Conservation (phyloP, 2,888 invertebrate species). For the Ormyrus nitidulus region DNA sequence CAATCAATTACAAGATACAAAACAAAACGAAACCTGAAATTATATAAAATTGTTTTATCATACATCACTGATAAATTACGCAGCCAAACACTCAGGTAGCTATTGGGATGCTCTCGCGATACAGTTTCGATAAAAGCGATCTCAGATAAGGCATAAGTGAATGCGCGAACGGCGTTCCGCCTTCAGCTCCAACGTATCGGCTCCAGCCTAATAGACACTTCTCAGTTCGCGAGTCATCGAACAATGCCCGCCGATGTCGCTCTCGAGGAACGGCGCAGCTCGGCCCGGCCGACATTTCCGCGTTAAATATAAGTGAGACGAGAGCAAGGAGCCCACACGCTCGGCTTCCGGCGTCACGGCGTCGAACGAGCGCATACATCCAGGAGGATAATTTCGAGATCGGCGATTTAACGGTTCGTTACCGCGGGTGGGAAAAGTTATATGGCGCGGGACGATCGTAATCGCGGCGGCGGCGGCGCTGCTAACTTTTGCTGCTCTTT, state of each 20-base stretch:
- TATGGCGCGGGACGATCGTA: not conserved
- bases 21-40: no score
- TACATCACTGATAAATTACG: no score
- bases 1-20: no score
- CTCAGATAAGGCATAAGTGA: no score
- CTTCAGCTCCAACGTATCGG: no score
- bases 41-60: no score
- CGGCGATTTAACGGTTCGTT: slow-evolving; percentile 32
- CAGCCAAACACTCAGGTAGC: no score
- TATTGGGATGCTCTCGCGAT: no score
- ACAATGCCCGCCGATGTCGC: slow-evolving; percentile 19
- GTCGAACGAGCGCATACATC: not conserved
- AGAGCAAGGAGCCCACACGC: slow-evolving; percentile 15
- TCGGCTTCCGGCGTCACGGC: not conserved
- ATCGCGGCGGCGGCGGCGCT: no score
- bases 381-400: slow-evolving; percentile 19
- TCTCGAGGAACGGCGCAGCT: slow-evolving; percentile 24
- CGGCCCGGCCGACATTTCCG: not conserved
- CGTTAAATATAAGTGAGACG: slow-evolving; percentile 19
- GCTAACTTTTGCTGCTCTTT: no score
- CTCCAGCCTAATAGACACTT: slow-evolving; percentile 18
- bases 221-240: slow-evolving; percentile 16
- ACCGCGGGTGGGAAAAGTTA: not conserved
- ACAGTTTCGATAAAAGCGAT: no score
- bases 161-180: no score